A percentile compares a stretch with the other conserved stretches of the same genome.
phyloP scores from a whole-genome alignment of 35 echinoderm and acorn worm genomes.

The Amphiura filiformis region DNA sequence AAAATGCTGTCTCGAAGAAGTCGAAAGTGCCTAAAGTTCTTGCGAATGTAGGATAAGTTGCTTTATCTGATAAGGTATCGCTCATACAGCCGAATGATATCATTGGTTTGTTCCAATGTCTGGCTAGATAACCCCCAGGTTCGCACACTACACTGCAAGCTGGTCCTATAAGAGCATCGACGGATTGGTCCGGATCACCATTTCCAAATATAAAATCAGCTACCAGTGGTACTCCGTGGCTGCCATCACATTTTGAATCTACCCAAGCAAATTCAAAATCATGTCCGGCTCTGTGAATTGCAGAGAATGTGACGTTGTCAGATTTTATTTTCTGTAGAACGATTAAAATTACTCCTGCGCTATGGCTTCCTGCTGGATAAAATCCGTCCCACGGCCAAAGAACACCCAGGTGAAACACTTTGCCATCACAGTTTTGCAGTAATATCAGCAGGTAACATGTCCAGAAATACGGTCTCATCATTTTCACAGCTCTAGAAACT shows the following conservation, averaged over 20 bases:
- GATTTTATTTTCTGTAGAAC: neutral
- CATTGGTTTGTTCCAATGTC: slow-evolving; percentile 61
- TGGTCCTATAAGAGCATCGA: slow-evolving; percentile 58
- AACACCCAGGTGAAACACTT: slow-evolving; percentile 8
- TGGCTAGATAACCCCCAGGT: slow-evolving; percentile 56
- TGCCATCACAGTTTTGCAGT: no score
- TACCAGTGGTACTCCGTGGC: slow-evolving; percentile 21
- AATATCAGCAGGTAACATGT: no score
- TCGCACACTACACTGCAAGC: slow-evolving; percentile 73
- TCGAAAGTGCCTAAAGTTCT: neutral
- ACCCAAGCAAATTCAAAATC: slow-evolving; percentile 51
- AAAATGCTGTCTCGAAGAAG: no score
- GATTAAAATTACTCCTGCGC: slow-evolving; percentile 28
- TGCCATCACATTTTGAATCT: slow-evolving; percentile 47
- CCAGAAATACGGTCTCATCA: no score
- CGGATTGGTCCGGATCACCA: slow-evolving; percentile 19
- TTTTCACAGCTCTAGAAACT: no score
- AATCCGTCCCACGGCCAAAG: slow-evolving; percentile 52
- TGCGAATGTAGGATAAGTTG: slow-evolving; percentile 58
- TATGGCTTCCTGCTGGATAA: slow-evolving; percentile 32
- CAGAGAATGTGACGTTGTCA: neutral
- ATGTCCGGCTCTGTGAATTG: slow-evolving; percentile 19
- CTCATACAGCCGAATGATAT: slow-evolving; percentile 69
- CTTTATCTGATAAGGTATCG: slow-evolving; percentile 46
- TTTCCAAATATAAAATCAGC: slow-evolving; percentile 28